Evolutionary conservation across 2,113 vertebrate genomes (phyloP).

Genomic region (Todiramphus saurophagus): DNA sequence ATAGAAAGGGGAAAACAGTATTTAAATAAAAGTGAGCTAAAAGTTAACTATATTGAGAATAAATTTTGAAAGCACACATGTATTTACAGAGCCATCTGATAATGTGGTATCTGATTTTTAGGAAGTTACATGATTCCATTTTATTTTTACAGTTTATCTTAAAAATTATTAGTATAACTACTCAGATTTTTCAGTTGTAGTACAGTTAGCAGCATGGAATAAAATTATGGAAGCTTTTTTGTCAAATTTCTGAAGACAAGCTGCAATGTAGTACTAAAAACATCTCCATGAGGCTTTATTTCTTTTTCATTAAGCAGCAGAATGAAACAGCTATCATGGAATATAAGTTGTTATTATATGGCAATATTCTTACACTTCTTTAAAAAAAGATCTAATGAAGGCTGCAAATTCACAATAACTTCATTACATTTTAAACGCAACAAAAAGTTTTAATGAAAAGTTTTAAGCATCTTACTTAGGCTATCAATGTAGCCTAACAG

Average conservation of each 20-base stretch:
- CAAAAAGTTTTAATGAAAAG: not conserved
- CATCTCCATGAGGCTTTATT: not conserved
- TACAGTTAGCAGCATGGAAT: not conserved
- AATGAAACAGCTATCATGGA: not conserved
- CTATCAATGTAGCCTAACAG: not conserved
- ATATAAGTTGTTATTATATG: not conserved
- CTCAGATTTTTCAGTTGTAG: not conserved
- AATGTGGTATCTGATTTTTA: not conserved
- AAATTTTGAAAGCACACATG: not conserved
- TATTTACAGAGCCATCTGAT: not conserved
- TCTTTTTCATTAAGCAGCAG: not conserved
- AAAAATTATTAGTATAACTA: not conserved
- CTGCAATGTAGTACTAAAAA: not conserved
- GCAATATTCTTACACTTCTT: not conserved
- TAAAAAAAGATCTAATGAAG: not conserved
- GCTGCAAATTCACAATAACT: not conserved
- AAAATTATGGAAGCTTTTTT: not conserved
- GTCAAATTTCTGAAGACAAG: not conserved
- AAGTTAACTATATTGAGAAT: not conserved
- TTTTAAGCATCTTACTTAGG: not conserved
- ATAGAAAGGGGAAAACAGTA: not conserved
- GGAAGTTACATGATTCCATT: not conserved
- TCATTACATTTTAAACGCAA: conserved; percentile 31
- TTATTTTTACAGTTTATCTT: not conserved
- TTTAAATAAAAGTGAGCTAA: not conserved